Conservation (phyloP, 2,888 invertebrate species). For the Tethea ocularis region DNA sequence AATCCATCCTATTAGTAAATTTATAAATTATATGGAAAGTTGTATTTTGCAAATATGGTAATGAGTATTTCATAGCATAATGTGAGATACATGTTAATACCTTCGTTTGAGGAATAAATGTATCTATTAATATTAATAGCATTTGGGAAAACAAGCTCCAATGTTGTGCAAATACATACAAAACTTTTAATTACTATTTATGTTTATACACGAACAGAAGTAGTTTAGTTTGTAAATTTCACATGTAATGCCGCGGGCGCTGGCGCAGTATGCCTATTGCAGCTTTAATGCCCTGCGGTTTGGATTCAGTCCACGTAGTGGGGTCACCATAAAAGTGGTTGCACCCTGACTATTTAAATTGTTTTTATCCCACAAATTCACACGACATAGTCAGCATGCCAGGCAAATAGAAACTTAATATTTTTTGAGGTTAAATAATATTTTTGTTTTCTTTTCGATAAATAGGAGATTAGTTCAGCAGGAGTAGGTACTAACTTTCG, state of each 20-base stretch:
- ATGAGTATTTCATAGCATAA: neutral
- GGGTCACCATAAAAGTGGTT: conserved; percentile 71
- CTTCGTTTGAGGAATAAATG: conserved; percentile 10
- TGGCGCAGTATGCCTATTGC: conserved; percentile 66
- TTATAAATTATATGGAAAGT: neutral
- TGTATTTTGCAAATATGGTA: neutral
- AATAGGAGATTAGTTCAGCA: neutral
- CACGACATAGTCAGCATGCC: conserved; percentile 51
- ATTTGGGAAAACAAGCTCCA: neutral
- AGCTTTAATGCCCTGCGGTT: conserved; percentile 71
- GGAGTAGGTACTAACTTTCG: too few species aligned
- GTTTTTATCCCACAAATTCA: conserved; percentile 67
- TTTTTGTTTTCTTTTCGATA: neutral
- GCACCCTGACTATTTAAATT: conserved; percentile 64
- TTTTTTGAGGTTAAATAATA: conserved; percentile 28
- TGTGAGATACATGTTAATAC: neutral
- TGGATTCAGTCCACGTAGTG: conserved; percentile 72
- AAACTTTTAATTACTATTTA: conserved; percentile 14
- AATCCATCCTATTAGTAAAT: neutral
- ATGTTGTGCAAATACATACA: conserved; percentile 1
- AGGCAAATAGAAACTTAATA: conserved; percentile 47
- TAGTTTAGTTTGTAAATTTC: conserved; percentile 53
- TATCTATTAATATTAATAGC: conserved; percentile 13
- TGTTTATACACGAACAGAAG: conserved; percentile 31
- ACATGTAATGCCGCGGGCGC: conserved; percentile 49